Percentiles rank a stretch among this genome's conserved stretches.
Conservation (phyloP, 2,888 invertebrate genomes). For the Cerceris ruficornis region DNA sequence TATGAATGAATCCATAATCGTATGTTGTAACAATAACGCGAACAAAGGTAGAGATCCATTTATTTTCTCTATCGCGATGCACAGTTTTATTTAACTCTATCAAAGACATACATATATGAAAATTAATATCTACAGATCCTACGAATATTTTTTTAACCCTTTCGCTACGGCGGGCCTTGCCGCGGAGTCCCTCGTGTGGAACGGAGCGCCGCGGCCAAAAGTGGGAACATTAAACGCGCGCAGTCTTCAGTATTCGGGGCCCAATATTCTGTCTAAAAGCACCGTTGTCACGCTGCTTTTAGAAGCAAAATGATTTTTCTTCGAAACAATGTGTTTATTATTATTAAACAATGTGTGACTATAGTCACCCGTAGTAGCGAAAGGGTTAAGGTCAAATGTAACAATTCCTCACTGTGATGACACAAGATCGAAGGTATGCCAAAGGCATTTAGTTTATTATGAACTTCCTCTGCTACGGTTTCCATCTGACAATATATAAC, state of each 20-base stretch:
- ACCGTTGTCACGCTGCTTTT: too few relatives aligned
- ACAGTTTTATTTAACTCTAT: neutral
- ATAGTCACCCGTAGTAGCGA: neutral
- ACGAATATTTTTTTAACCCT: too few relatives aligned
- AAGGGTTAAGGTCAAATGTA: too few relatives aligned
- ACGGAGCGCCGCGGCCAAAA: too few relatives aligned
- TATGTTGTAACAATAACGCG: constrained; percentile 27
- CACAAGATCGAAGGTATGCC: constrained; percentile 19
- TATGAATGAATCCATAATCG: constrained; percentile 36
- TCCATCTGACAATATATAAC: constrained; percentile 35
- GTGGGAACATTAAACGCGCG: too few relatives aligned
- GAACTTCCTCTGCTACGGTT: neutral
- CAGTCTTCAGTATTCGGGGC: too few relatives aligned
- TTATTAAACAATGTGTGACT: neutral
- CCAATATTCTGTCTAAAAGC: too few relatives aligned
- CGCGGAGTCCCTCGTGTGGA: too few relatives aligned
- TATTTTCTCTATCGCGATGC: constrained; percentile 1
- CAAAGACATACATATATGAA: neutral
- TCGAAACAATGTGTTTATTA: neutral
- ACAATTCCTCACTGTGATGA: constrained; percentile 30
- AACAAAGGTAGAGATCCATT: constrained; percentile 21
- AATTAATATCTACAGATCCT: too few relatives aligned
- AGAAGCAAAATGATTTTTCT: neutral
- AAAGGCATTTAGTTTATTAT: neutral
- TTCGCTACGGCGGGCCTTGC: too few relatives aligned